Conservation (phyloP, 2,888 invertebrate genomes). For the Koerneria pararmatus region DNA sequence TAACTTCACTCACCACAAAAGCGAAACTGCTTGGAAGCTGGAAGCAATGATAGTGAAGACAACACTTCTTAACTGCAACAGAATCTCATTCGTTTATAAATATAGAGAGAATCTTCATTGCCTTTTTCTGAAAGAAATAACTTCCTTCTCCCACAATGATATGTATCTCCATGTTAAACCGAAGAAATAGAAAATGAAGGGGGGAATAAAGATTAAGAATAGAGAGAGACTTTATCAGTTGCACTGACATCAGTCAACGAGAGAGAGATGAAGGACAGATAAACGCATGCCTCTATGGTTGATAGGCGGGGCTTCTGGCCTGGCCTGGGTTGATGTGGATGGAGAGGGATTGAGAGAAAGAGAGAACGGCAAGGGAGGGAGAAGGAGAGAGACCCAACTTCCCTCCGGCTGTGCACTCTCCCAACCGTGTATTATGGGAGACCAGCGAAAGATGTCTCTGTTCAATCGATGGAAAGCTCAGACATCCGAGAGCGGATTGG, state of each 20-base stretch:
- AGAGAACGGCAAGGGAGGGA: neutral
- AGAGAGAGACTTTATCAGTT: constrained; percentile 3
- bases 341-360: neutral
- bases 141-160: neutral
- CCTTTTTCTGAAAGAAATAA: neutral
- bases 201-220: neutral
- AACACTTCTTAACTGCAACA: no score
- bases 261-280: no score
- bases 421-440: constrained; percentile 31
- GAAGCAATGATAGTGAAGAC: constrained; percentile 12
- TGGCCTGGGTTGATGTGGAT: neutral
- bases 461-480: constrained; percentile 56
- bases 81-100: no score
- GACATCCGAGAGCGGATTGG: constrained; percentile 41
- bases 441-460: constrained; percentile 51
- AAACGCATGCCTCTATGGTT: no score
- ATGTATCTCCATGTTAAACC: neutral
- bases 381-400: neutral
- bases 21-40: constrained; percentile 25
- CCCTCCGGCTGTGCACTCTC: neutral
- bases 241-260: no score
- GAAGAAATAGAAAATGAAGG: no score
- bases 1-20: constrained; percentile 44
- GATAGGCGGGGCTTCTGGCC: no score
- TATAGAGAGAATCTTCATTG: no score